Base-by-base conservation (phyloP, 2,888 invertebrate species). In the Scaeva pyrastri region DNA sequence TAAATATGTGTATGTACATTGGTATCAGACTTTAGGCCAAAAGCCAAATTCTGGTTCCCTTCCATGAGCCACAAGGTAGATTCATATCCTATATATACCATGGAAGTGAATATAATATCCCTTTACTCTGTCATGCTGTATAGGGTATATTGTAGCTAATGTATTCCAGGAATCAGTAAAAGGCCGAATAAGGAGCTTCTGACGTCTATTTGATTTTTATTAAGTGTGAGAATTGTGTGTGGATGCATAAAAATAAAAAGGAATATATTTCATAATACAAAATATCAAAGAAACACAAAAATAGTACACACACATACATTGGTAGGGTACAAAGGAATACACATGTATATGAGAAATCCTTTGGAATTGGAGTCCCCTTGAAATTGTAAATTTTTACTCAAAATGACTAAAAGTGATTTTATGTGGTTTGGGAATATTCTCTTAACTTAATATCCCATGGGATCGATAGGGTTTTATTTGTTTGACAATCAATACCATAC, bases 251-350 rank as follows among this genome's bases (percentile, higher is more conserved):
- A 64, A 64, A 64, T 45, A 64, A 64, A 64, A 64, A 16, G 16
- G 45, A 31, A 31, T 31, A 64, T 64, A 64, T 64, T 64, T 64
- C 45, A 64, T 31, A 43, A 64, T 45, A 64, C 10, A 45, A n/a
- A n/a, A n/a, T 16, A 45, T 26, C 39, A 45, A 16, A 64, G 16
- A 23, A 26, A 16, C 5, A 62, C 23, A 43, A 45, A 16, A 64
- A 11, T 26, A 26, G 12, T 2, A 62, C 23, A 43, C 58, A 7
- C 19, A 48, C 7, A 16, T 19, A 26, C 56, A 16, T 0, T n/a
- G n/a, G n/a, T n/a, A n/a, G n/a, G n/a, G n/a, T n/a, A n/a, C n/a
- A 36, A 58, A 36, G 52, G 7, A 6, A 31, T 8, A 31, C 6
- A 31, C 5, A 31, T 5, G 31, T 31, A 2, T 11, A 55, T n/a